phyloP scores from a whole-genome alignment of 2,888 invertebrate species.

The Brenthis hecate region DNA sequence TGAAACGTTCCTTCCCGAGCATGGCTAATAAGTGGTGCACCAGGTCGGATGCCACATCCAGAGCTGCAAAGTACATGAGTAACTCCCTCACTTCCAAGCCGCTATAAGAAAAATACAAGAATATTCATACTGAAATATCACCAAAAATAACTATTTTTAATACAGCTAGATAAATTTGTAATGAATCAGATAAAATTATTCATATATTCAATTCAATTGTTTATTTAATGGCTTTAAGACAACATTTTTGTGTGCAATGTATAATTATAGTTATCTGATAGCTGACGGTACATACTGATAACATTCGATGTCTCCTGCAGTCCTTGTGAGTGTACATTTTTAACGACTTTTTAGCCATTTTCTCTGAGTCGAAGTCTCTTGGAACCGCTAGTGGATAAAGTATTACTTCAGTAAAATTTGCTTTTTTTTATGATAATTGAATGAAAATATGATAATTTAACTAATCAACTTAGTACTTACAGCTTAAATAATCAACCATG shows the following conservation, averaged over 20 bases:
- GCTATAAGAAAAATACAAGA: constrained; percentile 45
- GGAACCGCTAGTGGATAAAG: constrained; percentile 56
- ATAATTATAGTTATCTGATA: background rate
- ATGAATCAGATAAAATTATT: too few relatives aligned
- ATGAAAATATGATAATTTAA: background rate
- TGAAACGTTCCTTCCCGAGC: constrained; percentile 60
- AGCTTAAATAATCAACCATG: constrained; percentile 68
- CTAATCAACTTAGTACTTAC: constrained; percentile 49
- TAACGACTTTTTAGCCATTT: constrained; percentile 67
- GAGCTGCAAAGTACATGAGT: constrained; percentile 68
- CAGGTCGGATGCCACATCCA: constrained; percentile 67
- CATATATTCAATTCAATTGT: too few relatives aligned
- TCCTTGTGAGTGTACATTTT: constrained; percentile 65
- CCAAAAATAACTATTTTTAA: too few relatives aligned
- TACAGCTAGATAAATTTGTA: too few relatives aligned
- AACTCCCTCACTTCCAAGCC: constrained; percentile 59
- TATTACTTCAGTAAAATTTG: background rate
- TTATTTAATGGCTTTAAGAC: too few relatives aligned
- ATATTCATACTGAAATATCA: too few relatives aligned
- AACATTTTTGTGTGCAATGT: background rate
- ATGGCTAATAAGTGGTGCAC: constrained; percentile 66
- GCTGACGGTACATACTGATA: constrained; percentile 50
- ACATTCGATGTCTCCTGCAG: constrained; percentile 60
- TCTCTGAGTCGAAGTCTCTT: constrained; percentile 64
- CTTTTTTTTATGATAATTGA: background rate